Percentiles rank a stretch among this genome's conserved stretches.
phyloP scores from a whole-genome alignment of 2,797 vertebrate species.

The Megaceryle alcyon region DNA sequence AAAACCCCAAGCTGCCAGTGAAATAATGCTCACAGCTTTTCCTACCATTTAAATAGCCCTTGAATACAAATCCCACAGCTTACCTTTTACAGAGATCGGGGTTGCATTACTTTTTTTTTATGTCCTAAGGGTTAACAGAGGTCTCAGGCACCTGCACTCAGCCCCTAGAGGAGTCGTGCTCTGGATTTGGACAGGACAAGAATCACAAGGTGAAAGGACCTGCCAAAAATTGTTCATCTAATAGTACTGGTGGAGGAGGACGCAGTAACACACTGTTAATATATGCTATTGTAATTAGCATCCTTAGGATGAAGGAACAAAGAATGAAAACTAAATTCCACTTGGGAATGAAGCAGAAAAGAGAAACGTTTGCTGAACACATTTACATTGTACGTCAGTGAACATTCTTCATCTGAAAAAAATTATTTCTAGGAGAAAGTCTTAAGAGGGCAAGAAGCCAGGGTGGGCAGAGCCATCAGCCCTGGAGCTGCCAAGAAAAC shows the following conservation, averaged over 20 bases:
- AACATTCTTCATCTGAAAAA: neutral
- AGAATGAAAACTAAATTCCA: neutral
- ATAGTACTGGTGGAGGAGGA: neutral
- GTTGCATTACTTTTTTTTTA: neutral
- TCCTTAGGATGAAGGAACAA: neutral
- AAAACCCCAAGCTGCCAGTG: fast-evolving
- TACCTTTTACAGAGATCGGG: neutral
- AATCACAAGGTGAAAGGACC: neutral
- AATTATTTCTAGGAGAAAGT: neutral
- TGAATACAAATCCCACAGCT: neutral
- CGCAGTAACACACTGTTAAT: conserved; percentile 36
- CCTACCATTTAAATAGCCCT: neutral
- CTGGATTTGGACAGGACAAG: neutral
- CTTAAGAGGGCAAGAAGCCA: neutral
- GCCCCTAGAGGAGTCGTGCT: neutral
- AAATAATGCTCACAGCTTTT: neutral
- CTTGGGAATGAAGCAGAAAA: neutral
- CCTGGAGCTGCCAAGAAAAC: neutral
- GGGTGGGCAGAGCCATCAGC: neutral
- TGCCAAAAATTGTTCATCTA: conserved; percentile 1
- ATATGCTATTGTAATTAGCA: conserved; percentile 23
- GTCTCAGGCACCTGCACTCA: fast-evolving
- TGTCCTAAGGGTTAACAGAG: neutral
- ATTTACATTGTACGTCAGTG: neutral
- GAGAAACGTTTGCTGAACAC: neutral